A percentile compares a stretch with the other conserved stretches of the same genome.
Evolutionary conservation across 2,888 invertebrate genomes (phyloP).

Genomic region (Eucriotettix oculatus): DNA sequence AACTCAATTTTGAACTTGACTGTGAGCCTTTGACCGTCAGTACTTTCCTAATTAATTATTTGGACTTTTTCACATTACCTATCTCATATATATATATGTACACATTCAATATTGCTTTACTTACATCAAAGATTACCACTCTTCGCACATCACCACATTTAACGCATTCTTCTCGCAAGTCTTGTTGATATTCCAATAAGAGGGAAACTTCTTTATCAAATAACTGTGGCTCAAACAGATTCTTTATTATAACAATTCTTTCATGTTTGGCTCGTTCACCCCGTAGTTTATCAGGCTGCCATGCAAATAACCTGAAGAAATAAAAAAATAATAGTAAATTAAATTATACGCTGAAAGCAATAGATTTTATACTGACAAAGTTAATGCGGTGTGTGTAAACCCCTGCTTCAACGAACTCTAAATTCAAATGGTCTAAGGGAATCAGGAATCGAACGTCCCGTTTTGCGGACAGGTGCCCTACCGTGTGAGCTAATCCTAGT

Average conservation of each 20-base stretch:
- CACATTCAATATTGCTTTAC: constrained; percentile 21
- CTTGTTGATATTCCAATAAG: constrained; percentile 80
- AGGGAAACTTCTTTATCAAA: constrained; percentile 81
- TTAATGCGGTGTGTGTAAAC: too few species aligned
- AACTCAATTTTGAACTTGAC: too few species aligned
- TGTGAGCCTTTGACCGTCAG: too few species aligned
- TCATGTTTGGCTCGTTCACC: constrained; percentile 81
- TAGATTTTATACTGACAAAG: too few species aligned
- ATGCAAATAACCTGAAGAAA: constrained; percentile 62
- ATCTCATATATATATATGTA: too few species aligned
- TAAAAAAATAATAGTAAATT: not conserved
- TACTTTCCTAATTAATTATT: too few species aligned
- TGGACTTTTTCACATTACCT: too few species aligned
- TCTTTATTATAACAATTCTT: constrained; percentile 79
- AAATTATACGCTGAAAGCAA: constrained; percentile 2
- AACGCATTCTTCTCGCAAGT: constrained; percentile 71
- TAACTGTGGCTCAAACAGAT: constrained; percentile 74
- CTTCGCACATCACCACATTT: constrained; percentile 88
- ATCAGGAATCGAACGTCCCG: too few species aligned
- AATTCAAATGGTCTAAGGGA: too few species aligned
- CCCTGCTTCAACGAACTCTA: too few species aligned
- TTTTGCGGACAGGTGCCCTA: too few species aligned
- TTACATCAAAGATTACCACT: constrained; percentile 78
- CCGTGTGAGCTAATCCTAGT: too few species aligned
- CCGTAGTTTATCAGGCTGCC: constrained; percentile 83